These are phyloP conservation scores for Falco naumanni DNA, from an alignment of 2,797 vertebrate genomes.

Conservation along the genomic window DNA sequence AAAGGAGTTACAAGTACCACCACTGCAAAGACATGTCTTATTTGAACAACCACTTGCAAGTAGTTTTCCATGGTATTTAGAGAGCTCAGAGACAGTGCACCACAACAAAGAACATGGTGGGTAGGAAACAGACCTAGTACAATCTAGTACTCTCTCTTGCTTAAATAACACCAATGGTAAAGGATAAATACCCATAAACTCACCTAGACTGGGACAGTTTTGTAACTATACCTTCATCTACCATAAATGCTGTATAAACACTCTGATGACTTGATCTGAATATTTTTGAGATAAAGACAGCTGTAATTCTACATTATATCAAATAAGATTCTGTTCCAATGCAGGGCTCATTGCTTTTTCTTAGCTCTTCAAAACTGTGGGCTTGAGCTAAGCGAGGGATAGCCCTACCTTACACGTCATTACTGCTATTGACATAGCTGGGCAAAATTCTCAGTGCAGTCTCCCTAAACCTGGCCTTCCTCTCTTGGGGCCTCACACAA, in stretches of 20 bases:
- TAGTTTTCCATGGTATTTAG: neutral
- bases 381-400: neutral
- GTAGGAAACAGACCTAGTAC: neutral
- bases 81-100: neutral
- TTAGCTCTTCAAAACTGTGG: neutral
- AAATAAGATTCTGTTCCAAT: neutral
- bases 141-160: neutral
- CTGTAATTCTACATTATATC: neutral
- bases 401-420: neutral
- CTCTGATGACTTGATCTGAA: neutral
- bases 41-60: neutral
- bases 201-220: neutral
- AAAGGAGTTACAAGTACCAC: neutral
- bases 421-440: neutral
- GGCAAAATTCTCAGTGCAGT: neutral
- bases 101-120: neutral
- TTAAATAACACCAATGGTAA: neutral
- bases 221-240: neutral
- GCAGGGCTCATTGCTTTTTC: neutral
- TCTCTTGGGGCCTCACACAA: neutral
- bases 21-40: neutral
- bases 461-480: neutral
- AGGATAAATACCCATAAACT: neutral
- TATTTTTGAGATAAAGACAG: neutral
- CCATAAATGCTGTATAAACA: neutral